Evolutionary conservation across 2,888 invertebrate genomes (phyloP), one percentile per base, ranked within the genome.

Genomic region (Caenorhabditis sulstoni): DNA sequence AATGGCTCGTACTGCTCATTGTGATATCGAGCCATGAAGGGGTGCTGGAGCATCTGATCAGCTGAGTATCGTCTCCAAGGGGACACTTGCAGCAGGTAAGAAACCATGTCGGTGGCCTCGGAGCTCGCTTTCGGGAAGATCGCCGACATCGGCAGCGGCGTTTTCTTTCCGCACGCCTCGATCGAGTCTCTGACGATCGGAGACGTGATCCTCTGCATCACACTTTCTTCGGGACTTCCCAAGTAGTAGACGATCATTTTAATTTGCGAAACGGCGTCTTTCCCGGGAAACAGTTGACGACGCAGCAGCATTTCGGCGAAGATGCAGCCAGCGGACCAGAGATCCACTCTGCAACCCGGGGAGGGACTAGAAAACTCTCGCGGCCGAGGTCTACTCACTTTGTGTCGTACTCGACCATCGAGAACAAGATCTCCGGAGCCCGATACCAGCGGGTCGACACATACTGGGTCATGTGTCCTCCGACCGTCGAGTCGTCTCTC

Each of bases 251-350:
- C 87, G 22, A 92, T 91, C 84, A 92, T 87, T 80, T 91, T 91
- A 45, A 92, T 82, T 55, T 86, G 86, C 1, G 81, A 84, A 41
- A 82, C 67, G 11, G 78, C 74, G 55, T 86, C 86, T 58, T 85
- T 82, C 9, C 89, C 92, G 68, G 92, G 92, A 84, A 92, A 92
- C 0, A 92, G 85, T 79, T 91, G 92, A 64, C 91, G 91, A n/a
- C 92, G 86, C 41, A 91, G 91, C 47, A 92, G 87, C 91, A 92
- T 91, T 83, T 92, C 92, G 8, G 91, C 92, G 81, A 92, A 91
- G 39, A 92, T 92, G 84, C 92, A 92, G 12, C 92, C 92, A 0
- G 91, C 91, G 16, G 92, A 91, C 92, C 92, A 92, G 84, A 92
- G 90, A 78, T 92, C 92, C 0, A 92, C 91, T 62, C 91, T 88